Evolutionary conservation across 2,888 invertebrate genomes (phyloP), one percentile per base, ranked within the genome.

Genomic region (Cryptophagus acutangulus): DNA sequence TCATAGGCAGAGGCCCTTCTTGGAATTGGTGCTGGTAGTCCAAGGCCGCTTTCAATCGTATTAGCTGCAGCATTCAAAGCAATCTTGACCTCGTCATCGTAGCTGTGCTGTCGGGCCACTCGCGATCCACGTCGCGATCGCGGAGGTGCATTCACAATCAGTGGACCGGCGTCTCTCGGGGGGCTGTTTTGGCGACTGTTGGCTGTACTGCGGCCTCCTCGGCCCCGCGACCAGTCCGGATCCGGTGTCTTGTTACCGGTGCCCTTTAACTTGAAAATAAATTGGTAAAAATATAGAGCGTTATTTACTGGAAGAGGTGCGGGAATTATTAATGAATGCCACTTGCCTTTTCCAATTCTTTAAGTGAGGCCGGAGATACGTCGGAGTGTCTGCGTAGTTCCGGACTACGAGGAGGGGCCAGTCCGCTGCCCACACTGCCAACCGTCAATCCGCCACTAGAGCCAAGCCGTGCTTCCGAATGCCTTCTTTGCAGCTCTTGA

Each of bases 1-100:
- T 89, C 89, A 58, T 89, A 89, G 10, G 89, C 88, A 26, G 89
- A 89, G 46, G 85, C 84, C 57, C 86, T 78, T 60, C 89, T 75
- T 1, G 88, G 84, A 71, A 89, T 81, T 14, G 81, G 78, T 2
- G 81, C 78, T 9, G 87, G 85, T 35, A 86, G 75, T 14, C 78
- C 79, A 5, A 86, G 72, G 3, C 79, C 81, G 1, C 75, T 66
- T 38, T 80, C 78, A 20, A 51, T 47, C 16, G 52, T 45, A 13
- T 47, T 44, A 8, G 53, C 47, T 16, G 59, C 49, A 20, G 46
- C 46, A n/a, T n/a, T n/a, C 18, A 63, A 55, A 4, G 58, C 57
- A 29, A 41, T 49, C 38, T 58, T 59, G 49, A 79, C 74, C 61
- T 89, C 89, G 53, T 89, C 89, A 59, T 89, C 89, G 65, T 87